Percentiles rank a stretch among this genome's conserved stretches.
Conservation (phyloP, 2,113 vertebrate species). For the Hippocampus comes region DNA sequence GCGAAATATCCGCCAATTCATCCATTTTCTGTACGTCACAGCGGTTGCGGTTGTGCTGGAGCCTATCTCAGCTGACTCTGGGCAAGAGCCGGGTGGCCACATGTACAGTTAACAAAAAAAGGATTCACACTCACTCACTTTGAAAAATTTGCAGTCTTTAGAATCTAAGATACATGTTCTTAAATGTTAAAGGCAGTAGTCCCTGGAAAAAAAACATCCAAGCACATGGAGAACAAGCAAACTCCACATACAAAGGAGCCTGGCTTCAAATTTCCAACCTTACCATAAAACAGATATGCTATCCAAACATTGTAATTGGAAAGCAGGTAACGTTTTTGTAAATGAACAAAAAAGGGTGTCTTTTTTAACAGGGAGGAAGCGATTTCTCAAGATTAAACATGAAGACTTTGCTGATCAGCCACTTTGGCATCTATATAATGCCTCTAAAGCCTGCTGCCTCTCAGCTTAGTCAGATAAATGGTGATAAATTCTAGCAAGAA, state of each 20-base stretch:
- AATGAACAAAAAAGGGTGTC: background rate
- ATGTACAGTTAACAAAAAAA: too few relatives aligned
- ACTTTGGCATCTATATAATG: background rate
- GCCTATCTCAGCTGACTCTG: too few relatives aligned
- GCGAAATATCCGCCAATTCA: too few relatives aligned
- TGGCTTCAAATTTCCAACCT: background rate
- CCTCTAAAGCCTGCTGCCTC: background rate
- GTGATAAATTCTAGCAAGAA: conserved; percentile 4
- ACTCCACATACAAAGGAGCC: background rate
- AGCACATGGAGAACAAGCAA: background rate
- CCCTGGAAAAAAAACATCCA: background rate
- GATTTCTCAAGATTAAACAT: background rate
- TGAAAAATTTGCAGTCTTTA: too few relatives aligned
- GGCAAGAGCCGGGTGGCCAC: too few relatives aligned
- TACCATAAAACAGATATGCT: background rate
- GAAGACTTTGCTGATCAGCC: background rate
- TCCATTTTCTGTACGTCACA: too few relatives aligned
- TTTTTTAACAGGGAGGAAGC: background rate
- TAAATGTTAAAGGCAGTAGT: background rate
- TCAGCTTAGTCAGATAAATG: conserved; percentile 19
- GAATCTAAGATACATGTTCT: background rate
- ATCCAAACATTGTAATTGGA: background rate
- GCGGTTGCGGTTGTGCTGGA: too few relatives aligned
- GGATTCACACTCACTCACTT: too few relatives aligned
- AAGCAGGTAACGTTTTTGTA: background rate